These are phyloP conservation scores for Peromyscus nudipes DNA, from an alignment of 2,797 vertebrate species.

Conservation along the genomic window DNA sequence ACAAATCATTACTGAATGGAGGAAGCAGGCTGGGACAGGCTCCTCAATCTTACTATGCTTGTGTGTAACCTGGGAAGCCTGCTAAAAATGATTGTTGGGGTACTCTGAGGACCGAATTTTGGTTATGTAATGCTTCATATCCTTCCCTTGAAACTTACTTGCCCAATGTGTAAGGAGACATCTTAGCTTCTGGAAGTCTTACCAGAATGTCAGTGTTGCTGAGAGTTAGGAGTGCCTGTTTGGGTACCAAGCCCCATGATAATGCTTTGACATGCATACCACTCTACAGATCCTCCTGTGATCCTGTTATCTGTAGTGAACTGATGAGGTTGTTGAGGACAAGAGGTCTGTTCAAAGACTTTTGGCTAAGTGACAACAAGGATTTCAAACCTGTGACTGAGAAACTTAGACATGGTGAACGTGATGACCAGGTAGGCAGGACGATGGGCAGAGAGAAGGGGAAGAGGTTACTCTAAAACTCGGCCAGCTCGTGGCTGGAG, in stretches of 20 bases:
- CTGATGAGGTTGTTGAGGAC: neutral
- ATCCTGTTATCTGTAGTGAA: neutral
- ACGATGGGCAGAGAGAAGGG: neutral
- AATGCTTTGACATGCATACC: neutral
- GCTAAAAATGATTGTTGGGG: neutral
- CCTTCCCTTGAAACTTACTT: neutral
- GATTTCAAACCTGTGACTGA: neutral
- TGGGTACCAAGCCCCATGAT: neutral
- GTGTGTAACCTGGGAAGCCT: neutral
- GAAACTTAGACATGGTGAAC: neutral
- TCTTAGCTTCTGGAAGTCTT: conserved; percentile 8
- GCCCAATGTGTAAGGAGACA: neutral
- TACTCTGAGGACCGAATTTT: neutral
- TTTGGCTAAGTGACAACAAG: neutral
- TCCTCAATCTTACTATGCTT: neutral
- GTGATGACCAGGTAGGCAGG: neutral
- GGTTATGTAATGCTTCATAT: neutral
- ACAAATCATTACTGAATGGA: neutral
- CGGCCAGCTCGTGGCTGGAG: too few relatives aligned
- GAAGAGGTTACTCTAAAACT: neutral
- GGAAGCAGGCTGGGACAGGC: neutral
- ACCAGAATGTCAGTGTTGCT: neutral
- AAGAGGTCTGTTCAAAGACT: neutral
- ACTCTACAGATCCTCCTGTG: neutral
- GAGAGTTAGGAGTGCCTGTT: neutral